Evolutionary conservation across 2,113 vertebrate genomes (phyloP), one percentile per base, ranked within the genome.

Genomic region (Okapia johnstoni): DNA sequence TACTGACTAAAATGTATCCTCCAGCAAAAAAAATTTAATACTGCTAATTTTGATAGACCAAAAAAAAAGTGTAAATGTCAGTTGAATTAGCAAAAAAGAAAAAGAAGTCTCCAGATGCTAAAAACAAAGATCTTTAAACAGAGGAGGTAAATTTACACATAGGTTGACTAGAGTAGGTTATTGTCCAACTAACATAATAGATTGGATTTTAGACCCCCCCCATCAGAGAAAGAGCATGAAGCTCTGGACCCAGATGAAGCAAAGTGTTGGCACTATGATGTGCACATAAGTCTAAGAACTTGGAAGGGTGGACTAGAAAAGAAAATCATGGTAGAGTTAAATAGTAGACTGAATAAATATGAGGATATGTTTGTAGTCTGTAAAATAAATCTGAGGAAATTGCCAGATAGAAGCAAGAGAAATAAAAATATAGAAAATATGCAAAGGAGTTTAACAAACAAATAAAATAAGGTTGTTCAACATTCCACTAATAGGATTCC

Each of bases 311-410:
- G 9, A 46, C 19, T 30, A 57, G 36, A 17, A 87, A 54, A 70
- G 87, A 95, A 81, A 58, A 85, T 76, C 23, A 61, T 25, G 0
- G 1, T 79, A 33, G 4, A 4, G 26, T 95, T 95, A 90, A 92
- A 43, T 52, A 85, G 23, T 50, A 92, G 16, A 70, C 17, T 80
- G 10, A 55, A 77, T 2, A 85, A 52, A 87, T 14, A n/a, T 33
- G 50, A 84, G 14, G 30, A 61, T 5, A 70, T 57, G 48, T 83
- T 57, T 70, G 7, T 63, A 46, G 28, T 40, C 25, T 94, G 58
- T 66, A 90, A 97, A 11, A 54, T 57, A 84, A 94, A 92, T 85
- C 36, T 86, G 25, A 92, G 19, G 5, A 96, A 88, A 90, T 84
- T 48, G 28, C 1, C 16, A 94, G 54, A 63, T 58, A 80, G 33